Evolutionary conservation across 2,888 invertebrate genomes (phyloP).

Genomic region (Strigamia transsilvanica): DNA sequence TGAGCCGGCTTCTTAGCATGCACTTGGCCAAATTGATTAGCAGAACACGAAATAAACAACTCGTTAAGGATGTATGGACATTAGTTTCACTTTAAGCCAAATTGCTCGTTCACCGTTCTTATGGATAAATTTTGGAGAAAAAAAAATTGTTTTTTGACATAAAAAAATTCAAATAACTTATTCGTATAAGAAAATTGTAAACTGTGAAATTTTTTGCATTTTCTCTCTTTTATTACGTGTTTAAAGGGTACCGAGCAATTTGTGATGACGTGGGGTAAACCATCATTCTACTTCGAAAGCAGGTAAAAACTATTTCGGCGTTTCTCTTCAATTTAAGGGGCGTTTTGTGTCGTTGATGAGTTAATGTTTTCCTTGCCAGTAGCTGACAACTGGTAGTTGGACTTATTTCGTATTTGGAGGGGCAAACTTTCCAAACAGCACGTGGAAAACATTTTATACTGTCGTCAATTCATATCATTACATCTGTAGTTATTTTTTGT

Average conservation of each 20-base stretch:
- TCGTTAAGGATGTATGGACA: slow-evolving; percentile 12
- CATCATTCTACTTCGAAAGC: background rate
- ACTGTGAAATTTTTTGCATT: background rate
- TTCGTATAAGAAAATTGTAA: background rate
- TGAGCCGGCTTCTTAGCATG: slow-evolving; percentile 24
- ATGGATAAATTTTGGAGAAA: background rate
- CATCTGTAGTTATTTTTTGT: too few species aligned
- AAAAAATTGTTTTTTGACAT: background rate
- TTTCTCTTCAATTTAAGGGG: background rate
- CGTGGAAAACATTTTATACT: too few species aligned
- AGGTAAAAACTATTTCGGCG: background rate
- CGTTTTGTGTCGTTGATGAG: background rate
- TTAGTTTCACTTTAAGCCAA: slow-evolving; percentile 22
- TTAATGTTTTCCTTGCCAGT: background rate
- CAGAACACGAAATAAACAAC: slow-evolving; percentile 30
- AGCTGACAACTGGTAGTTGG: background rate
- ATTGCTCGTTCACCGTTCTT: background rate
- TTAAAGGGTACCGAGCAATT: background rate
- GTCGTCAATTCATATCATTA: too few species aligned
- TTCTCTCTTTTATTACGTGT: background rate
- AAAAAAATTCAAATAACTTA: background rate
- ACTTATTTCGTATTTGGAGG: background rate
- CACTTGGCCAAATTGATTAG: slow-evolving; percentile 26
- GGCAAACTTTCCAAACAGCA: background rate
- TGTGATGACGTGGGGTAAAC: background rate